Conservation (phyloP, 2,797 vertebrate genomes). For the Neostethus bicornis region DNA sequence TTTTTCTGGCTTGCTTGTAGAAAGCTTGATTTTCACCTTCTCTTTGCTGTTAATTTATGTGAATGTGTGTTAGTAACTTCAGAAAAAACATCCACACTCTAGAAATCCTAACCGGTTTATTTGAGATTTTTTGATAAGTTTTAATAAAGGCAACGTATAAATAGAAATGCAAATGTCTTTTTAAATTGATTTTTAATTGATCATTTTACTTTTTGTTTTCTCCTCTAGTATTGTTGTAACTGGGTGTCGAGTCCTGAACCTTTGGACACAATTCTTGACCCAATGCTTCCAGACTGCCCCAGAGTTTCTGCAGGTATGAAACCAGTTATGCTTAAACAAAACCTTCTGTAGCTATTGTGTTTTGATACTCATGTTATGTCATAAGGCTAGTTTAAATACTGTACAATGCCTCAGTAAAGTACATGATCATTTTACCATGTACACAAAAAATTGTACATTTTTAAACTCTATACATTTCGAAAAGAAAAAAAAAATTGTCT, state of each 20-base stretch:
- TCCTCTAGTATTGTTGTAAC: slow-evolving; percentile 91
- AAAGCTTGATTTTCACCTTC: background rate
- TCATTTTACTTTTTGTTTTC: slow-evolving; percentile 7
- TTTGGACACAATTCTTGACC: slow-evolving; percentile 89
- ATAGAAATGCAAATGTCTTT: background rate
- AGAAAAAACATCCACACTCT: background rate
- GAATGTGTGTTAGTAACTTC: background rate
- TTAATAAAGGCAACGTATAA: background rate
- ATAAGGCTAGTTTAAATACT: too few relatives aligned
- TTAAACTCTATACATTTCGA: too few relatives aligned
- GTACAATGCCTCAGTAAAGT: too few relatives aligned
- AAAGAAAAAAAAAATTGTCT: too few relatives aligned
- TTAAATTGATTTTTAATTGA: slow-evolving; percentile 2
- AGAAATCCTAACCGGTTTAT: background rate
- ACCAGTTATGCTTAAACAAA: slow-evolving; percentile 7
- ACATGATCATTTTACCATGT: too few relatives aligned
- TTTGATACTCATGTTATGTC: background rate
- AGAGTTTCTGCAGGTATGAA: slow-evolving; percentile 93
- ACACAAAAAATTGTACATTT: too few relatives aligned
- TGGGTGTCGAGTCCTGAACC: slow-evolving; percentile 97
- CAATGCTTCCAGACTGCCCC: slow-evolving; percentile 95
- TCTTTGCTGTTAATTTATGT: too few relatives aligned
- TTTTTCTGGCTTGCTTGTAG: too few relatives aligned
- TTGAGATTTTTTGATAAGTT: slow-evolving; percentile 2
- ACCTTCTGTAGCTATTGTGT: background rate